Evolutionary conservation across 2,888 invertebrate species (phyloP).

Genomic region (Epirrhoe alternata): DNA sequence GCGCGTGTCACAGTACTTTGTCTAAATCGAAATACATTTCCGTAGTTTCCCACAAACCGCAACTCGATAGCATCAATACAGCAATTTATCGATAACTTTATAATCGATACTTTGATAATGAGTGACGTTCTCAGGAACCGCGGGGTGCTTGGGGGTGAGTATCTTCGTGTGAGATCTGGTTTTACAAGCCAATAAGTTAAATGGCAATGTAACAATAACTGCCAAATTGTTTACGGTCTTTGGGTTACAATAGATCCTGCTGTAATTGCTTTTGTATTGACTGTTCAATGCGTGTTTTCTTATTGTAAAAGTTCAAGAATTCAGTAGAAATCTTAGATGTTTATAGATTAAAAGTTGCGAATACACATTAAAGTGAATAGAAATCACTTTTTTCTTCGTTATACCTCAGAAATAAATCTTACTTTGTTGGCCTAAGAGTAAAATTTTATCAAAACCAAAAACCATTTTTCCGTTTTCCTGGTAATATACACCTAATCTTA

Average conservation of each 20-base stretch:
- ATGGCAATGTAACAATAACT: constrained; percentile 47
- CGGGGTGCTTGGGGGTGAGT: constrained; percentile 71
- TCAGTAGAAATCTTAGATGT: constrained; percentile 9
- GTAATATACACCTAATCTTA: too few relatives aligned
- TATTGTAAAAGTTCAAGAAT: constrained; percentile 21
- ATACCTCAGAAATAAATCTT: background rate
- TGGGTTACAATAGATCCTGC: constrained; percentile 53
- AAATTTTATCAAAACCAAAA: too few relatives aligned
- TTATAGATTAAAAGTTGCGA: constrained; percentile 5
- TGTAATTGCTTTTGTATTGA: constrained; percentile 56
- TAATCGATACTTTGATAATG: constrained; percentile 67
- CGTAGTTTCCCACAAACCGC: constrained; percentile 72
- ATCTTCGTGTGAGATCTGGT: constrained; percentile 81
- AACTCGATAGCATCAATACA: constrained; percentile 69
- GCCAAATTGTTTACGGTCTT: constrained; percentile 59
- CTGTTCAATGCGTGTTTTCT: constrained; percentile 31
- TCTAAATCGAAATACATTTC: constrained; percentile 48
- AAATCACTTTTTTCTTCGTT: background rate
- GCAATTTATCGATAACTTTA: constrained; percentile 67
- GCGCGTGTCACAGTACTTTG: constrained; percentile 49
- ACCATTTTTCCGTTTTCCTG: too few relatives aligned
- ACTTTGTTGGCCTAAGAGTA: too few relatives aligned
- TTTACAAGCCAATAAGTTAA: constrained; percentile 65
- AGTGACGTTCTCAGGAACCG: constrained; percentile 76
- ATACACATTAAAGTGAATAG: constrained; percentile 1